Base-by-base conservation (phyloP, 2,888 invertebrate genomes). In the Parnassius apollo region DNA sequence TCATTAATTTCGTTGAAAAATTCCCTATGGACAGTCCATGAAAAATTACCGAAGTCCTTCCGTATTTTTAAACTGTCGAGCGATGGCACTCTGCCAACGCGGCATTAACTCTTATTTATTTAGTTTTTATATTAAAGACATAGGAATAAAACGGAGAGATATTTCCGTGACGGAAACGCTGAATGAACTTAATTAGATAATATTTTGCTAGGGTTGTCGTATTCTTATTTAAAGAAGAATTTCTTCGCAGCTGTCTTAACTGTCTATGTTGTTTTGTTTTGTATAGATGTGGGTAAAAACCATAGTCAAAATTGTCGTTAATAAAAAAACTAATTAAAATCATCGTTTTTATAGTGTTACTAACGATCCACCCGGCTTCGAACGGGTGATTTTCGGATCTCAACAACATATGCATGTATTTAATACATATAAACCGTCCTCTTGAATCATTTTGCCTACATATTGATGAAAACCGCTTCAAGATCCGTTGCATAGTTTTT, bases 41-140 rank as follows among this genome's bases (percentile, higher is more conserved):
- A 64, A 60, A 60, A 59, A 64, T 60, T 56, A 53, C 48, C 56
- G 42, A 51, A 58, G 18, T 63, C 64, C 57, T 60, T 59, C 50
- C 59, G 42, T 60, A 64, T 64, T 64, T 60, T 57, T 56, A 59
- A 59, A 59, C 56, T 59, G 59, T 8, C 56, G 22, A 42, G 22
- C 45, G 56, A 56, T 57, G 59, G 56, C 64, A 57, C 42, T 9
- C 2, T 46, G 57, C 61, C 61, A 57, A 48, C 42, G 11, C 45
- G n/a, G 52, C 46, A 35, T 62, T 62, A 48, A 53, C 18, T 59
- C 44, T 35, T 49, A 50, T 62, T 59, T 59, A 59, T 63, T 63
- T 59, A 53, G 18, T 55, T 59, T 64, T 59, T 58, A 49, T 13
- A 58, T 59, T 46, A 49, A 49, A 45, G 55, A 42, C 52, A 42